Evolutionary conservation across 2,888 invertebrate species (phyloP).

Genomic region (Epinotia nisella): DNA sequence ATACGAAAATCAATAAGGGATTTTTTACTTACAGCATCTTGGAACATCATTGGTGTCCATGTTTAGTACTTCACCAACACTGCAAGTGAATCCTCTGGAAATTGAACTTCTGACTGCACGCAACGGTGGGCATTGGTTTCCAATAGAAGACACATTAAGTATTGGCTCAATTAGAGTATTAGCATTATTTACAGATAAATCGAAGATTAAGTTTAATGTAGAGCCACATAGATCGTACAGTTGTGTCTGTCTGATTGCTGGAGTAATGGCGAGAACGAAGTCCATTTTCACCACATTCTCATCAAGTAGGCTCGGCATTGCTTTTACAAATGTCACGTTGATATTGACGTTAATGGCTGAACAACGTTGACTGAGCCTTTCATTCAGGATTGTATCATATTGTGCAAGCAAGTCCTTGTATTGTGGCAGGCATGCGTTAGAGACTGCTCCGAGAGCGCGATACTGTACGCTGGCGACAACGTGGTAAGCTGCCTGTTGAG

Average conservation of each 20-base stretch:
- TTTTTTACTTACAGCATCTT: slow-evolving; percentile 91
- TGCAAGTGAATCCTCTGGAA: slow-evolving; percentile 95
- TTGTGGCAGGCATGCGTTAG: slow-evolving; percentile 92
- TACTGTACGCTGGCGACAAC: slow-evolving; percentile 94
- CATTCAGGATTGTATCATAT: slow-evolving; percentile 91
- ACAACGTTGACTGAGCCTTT: slow-evolving; percentile 94
- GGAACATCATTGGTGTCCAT: slow-evolving; percentile 97
- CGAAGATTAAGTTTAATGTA: slow-evolving; percentile 96
- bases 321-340: slow-evolving; percentile 95
- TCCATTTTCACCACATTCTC: slow-evolving; percentile 96
- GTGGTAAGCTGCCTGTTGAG: slow-evolving; percentile 97
- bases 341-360: slow-evolving; percentile 97
- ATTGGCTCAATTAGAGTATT: slow-evolving; percentile 95
- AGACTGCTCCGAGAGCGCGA: slow-evolving; percentile 95
- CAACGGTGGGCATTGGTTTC: slow-evolving; percentile 96
- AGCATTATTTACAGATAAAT: slow-evolving; percentile 96
- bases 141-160: slow-evolving; percentile 94
- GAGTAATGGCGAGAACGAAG: slow-evolving; percentile 94
- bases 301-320: slow-evolving; percentile 90
- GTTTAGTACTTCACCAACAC: slow-evolving; percentile 96
- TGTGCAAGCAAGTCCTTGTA: slow-evolving; percentile 93
- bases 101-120: slow-evolving; percentile 94
- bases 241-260: slow-evolving; percentile 94
- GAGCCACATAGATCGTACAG: slow-evolving; percentile 98
- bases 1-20: slow-evolving; percentile 9